Percentiles rank a stretch among this genome's conserved stretches.
These are phyloP conservation scores for Pseudococcus viburni DNA, from an alignment of 2,888 invertebrate species.

Conservation along the genomic window DNA sequence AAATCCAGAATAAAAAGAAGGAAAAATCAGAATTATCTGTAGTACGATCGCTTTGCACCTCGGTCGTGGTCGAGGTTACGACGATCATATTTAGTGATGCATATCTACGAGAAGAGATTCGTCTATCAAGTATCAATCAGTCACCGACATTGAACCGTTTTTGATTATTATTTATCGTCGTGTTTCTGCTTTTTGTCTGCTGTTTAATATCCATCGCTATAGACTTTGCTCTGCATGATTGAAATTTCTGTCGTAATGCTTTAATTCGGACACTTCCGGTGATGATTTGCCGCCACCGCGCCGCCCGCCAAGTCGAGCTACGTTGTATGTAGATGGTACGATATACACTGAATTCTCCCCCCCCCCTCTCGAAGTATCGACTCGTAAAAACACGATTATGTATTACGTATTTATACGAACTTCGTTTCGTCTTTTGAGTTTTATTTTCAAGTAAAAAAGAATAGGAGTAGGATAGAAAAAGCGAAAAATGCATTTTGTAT, in stretches of 20 bases:
- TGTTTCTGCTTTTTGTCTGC: slow-evolving; percentile 43
- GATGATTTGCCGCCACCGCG: slow-evolving; percentile 33
- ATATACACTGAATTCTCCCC: no score
- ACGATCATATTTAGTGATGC: slow-evolving; percentile 66
- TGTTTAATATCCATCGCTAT: slow-evolving; percentile 52
- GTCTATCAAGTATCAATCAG: slow-evolving; percentile 63
- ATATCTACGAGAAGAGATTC: slow-evolving; percentile 57
- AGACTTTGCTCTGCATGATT: slow-evolving; percentile 63
- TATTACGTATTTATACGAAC: no score
- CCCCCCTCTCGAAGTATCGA: no score
- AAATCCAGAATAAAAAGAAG: not conserved
- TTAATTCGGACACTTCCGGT: slow-evolving; percentile 66
- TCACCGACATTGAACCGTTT: slow-evolving; percentile 62
- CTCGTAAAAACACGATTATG: no score
- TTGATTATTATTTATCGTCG: slow-evolving; percentile 63
- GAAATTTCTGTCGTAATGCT: slow-evolving; percentile 65
- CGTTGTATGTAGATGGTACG: no score
- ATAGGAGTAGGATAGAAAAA: no score
- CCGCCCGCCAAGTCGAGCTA: no score
- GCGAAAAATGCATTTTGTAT: no score
- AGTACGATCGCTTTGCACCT: slow-evolving; percentile 2
- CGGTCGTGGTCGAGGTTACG: slow-evolving; percentile 59
- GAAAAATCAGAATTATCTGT: slow-evolving; percentile 58
- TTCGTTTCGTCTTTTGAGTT: no score
- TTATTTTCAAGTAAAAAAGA: no score